Evolutionary conservation across 2,888 invertebrate species (phyloP), one percentile per base, ranked within the genome.

Genomic region (Bedellia somnulentella): DNA sequence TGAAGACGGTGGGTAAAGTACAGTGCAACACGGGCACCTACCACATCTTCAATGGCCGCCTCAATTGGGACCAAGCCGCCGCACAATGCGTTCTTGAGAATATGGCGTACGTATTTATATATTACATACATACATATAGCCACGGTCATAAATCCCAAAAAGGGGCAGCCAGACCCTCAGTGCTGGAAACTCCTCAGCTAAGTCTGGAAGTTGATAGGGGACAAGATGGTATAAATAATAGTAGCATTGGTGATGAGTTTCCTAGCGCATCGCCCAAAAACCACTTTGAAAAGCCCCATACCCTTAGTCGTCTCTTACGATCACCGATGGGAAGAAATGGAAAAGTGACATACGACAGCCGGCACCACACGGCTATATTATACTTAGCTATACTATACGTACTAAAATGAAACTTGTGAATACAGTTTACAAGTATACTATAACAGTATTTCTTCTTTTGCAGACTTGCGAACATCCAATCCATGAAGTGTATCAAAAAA

Each of bases 1-100:
- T 71, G 1, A 40, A 30, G 0, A 57, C 66, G 28, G 25, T 67
- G 35, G 53, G 49, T 25, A 50, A 49, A 0, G 60, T 71, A 0
- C 46, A 68, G 0, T 75, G 75, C 33, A 36, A 53, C 1, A 45
- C 46, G 1, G 75, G 67, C 0, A 38, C 64, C 15, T 79, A 71
- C 43, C 60, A 52, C 2, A 42, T 79, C 2, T 79, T 52, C 34
- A 62, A 68, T 10, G 78, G 68, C 0, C 44, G 49, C 9, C 39
- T 77, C 39, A 58, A 68, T 39, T 79, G 79, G 78, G 44, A 61
- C 9, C 70, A 78, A 25, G 76, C 79, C 0, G 79, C 76, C 0
- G 63, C 73, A 0, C 67, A 64, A 44, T 79, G 79, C 33, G 56
- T 78, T 1, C 40, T 70, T 1, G 44, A 57, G 14, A 76, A 64